phyloP scores from a whole-genome alignment of 2,797 vertebrate species.

The Peromyscus attwateri region DNA sequence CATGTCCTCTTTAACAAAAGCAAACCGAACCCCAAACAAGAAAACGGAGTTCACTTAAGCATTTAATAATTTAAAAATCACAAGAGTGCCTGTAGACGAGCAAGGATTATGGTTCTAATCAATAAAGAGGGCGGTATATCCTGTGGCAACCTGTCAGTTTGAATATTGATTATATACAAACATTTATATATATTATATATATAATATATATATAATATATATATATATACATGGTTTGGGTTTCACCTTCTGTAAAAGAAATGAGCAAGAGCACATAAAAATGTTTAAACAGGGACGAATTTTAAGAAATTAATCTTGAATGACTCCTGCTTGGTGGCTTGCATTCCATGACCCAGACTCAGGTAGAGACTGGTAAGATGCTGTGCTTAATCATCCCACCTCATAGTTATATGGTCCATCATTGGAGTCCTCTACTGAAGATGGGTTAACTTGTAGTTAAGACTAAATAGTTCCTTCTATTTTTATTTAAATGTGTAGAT shows the following conservation, averaged over 20 bases:
- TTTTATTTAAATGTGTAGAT: conserved; percentile 49
- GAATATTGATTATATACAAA: not conserved
- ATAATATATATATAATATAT: no score
- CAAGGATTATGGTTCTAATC: not conserved
- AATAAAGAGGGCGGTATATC: conserved; percentile 15
- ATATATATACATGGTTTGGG: not conserved
- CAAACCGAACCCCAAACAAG: not conserved
- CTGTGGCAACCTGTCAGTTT: not conserved
- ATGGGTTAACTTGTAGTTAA: conserved; percentile 1
- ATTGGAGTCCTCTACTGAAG: not conserved
- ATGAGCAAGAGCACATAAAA: conserved; percentile 55
- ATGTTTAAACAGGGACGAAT: conserved; percentile 1
- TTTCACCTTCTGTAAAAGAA: conserved; percentile 4
- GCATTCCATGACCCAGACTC: not conserved
- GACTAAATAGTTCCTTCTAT: not conserved
- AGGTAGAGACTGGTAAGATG: not conserved
- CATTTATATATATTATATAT: no score
- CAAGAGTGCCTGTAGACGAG: not conserved
- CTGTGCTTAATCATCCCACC: conserved; percentile 4
- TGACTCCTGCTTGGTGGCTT: not conserved
- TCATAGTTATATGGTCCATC: not conserved
- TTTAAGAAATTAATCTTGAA: conserved; percentile 28
- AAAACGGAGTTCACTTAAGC: not conserved
- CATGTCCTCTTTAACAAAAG: not conserved
- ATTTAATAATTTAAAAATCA: conserved; percentile 39